Evolutionary conservation across 2,888 invertebrate genomes (phyloP).

Genomic region (Dysmachus trigonus): DNA sequence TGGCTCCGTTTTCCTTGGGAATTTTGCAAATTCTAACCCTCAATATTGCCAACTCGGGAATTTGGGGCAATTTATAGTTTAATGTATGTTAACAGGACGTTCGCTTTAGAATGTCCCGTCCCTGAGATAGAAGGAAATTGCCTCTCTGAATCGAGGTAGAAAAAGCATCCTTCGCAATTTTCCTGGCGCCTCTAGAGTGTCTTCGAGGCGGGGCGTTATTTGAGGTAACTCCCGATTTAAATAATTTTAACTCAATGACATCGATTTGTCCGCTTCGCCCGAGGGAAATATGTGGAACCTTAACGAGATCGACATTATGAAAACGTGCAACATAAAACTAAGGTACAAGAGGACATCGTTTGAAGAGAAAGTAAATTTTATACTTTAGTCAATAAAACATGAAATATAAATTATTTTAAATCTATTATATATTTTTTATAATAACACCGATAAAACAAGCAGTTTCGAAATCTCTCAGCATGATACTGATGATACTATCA

Average conservation of each 20-base stretch:
- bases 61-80: background rate
- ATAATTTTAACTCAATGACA: background rate
- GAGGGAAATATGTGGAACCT: background rate
- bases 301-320: background rate
- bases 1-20: background rate
- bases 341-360: background rate
- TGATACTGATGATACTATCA: too few relatives aligned
- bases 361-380: background rate
- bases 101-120: background rate
- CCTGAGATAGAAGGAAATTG: background rate
- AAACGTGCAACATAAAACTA: background rate
- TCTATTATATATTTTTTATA: too few relatives aligned
- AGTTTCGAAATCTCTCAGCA: too few relatives aligned
- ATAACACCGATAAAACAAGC: too few relatives aligned
- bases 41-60: background rate
- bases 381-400: background rate
- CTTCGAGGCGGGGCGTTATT: background rate
- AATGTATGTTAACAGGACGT: background rate
- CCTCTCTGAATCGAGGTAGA: background rate
- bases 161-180: background rate
- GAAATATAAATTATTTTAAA: background rate
- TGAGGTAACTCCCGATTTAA: background rate
- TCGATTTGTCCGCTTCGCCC: background rate
- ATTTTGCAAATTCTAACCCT: background rate
- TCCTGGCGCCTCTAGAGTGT: background rate